Percentiles rank a stretch among this genome's conserved stretches.
Evolutionary conservation across 2,113 vertebrate species (phyloP).

Genomic region (Malurus melanocephalus): DNA sequence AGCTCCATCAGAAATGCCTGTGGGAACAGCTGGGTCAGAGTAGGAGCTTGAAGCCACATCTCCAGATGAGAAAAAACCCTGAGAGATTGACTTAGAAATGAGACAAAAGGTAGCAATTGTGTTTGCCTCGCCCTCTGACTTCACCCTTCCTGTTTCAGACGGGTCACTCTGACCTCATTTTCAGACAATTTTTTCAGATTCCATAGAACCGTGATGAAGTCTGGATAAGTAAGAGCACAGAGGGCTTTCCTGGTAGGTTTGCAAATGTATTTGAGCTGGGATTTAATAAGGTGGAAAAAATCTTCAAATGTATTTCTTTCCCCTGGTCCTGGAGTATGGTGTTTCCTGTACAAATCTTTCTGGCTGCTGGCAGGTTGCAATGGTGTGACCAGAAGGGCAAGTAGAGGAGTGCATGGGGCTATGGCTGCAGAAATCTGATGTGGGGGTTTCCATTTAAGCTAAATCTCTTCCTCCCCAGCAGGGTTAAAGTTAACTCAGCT

Average conservation of each 20-base stretch:
- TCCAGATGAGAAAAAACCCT: neutral
- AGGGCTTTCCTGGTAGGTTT: neutral
- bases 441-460: neutral
- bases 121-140: constrained; percentile 29
- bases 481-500: constrained; percentile 40
- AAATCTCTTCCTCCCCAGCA: neutral
- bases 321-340: neutral
- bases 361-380: neutral
- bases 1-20: neutral
- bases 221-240: neutral
- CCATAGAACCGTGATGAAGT: neutral
- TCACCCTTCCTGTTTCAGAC: constrained; percentile 14
- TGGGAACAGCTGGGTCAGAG: neutral
- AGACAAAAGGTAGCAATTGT: constrained; percentile 27
- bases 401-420: neutral
- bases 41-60: neutral
- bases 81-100: neutral
- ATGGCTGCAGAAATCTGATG: neutral
- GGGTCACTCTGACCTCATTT: constrained; percentile 11
- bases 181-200: neutral
- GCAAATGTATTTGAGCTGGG: neutral
- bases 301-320: neutral
- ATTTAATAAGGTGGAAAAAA: neutral
- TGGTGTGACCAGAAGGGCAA: neutral
- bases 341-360: neutral